These are phyloP conservation scores for Chrysodeixis includens DNA, from an alignment of 2,888 invertebrate genomes.

Conservation along the genomic window DNA sequence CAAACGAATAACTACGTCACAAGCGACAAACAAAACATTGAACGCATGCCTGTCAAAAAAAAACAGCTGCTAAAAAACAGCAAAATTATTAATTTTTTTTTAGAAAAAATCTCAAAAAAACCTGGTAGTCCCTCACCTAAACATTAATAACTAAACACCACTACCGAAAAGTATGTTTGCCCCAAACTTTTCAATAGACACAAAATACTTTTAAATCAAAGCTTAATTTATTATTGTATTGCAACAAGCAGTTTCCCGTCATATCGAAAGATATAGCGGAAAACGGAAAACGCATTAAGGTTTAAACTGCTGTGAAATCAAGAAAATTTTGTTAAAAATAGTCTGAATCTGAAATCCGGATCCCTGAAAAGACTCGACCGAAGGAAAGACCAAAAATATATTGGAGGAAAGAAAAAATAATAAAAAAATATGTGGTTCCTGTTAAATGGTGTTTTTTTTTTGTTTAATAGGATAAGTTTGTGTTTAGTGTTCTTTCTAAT, in stretches of 20 bases:
- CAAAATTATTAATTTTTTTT: constrained; percentile 71
- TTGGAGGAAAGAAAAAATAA: constrained; percentile 53
- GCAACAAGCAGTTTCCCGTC: constrained; percentile 67
- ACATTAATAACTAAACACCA: constrained; percentile 67
- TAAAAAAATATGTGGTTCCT: constrained; percentile 62
- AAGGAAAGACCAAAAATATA: constrained; percentile 55
- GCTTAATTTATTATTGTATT: constrained; percentile 62
- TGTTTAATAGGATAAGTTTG: constrained; percentile 58
- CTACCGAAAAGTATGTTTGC: constrained; percentile 63
- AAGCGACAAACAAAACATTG: constrained; percentile 59
- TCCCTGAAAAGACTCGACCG: constrained; percentile 68
- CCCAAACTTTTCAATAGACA: constrained; percentile 63
- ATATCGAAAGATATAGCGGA: constrained; percentile 58
- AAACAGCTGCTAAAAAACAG: constrained; percentile 74
- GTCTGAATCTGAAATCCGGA: constrained; percentile 63
- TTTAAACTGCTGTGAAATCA: constrained; percentile 51
- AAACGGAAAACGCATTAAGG: constrained; percentile 45
- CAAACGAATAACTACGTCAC: constrained; percentile 53
- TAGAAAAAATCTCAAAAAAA: constrained; percentile 74
- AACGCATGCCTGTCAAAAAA: constrained; percentile 65
- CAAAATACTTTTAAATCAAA: constrained; percentile 64
- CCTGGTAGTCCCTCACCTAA: constrained; percentile 78
- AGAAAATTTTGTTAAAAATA: constrained; percentile 41
- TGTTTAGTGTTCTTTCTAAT: constrained; percentile 56
- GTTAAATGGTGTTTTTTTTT: constrained; percentile 65